phyloP scores from a whole-genome alignment of 30 jellyfish, hydroid and myxozoan species.

The Pseudorhiza aurosa region DNA sequence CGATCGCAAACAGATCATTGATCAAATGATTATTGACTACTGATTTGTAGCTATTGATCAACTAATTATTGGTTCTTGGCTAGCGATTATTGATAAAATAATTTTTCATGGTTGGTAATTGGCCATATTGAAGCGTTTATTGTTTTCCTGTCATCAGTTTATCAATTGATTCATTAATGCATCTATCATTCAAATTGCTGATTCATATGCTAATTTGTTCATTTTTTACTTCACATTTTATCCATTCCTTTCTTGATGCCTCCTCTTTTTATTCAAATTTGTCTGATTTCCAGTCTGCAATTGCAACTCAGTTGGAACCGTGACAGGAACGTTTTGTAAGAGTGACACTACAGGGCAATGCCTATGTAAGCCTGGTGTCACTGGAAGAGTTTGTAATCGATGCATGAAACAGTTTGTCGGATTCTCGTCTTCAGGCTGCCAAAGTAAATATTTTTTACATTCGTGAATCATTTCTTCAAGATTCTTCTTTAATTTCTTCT shows the following conservation, averaged over 20 bases:
- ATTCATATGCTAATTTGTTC: too few species aligned
- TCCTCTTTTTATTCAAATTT: not conserved
- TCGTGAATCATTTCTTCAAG: not conserved
- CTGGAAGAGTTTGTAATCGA: conserved; percentile 82
- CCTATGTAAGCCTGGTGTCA: conserved; percentile 84
- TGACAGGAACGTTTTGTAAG: conserved; percentile 62
- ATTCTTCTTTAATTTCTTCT: too few species aligned
- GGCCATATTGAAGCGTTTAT: too few species aligned
- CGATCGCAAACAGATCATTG: too few species aligned
- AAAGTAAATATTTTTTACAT: conserved; percentile 55
- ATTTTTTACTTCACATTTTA: too few species aligned
- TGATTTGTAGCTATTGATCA: not conserved
- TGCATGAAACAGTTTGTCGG: conserved; percentile 78
- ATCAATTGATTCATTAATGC: too few species aligned
- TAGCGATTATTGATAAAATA: too few species aligned
- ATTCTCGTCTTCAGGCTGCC: conserved; percentile 79
- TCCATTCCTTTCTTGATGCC: not conserved
- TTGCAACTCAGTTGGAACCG: conserved; percentile 76
- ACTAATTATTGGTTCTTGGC: too few species aligned
- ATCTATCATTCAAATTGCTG: too few species aligned
- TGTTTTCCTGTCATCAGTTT: too few species aligned
- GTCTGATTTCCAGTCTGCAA: conserved; percentile 51
- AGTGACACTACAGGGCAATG: conserved; percentile 88
- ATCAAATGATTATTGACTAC: not conserved
- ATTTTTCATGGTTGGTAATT: too few species aligned